Evolutionary conservation across 2,113 vertebrate species (phyloP).

Genomic region (Chloropsis hardwickii): DNA sequence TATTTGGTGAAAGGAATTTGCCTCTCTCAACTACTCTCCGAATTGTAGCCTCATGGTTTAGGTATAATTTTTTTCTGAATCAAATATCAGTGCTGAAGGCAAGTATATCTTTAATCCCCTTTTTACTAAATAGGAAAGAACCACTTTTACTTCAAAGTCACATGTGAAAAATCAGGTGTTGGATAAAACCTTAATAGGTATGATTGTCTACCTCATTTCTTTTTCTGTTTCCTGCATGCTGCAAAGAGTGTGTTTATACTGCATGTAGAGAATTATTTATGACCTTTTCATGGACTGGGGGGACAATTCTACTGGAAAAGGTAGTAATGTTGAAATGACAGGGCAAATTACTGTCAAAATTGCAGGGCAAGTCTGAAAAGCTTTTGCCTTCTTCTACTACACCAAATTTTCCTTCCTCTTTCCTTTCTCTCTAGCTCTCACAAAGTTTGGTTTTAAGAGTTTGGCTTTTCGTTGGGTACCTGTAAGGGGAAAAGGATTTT

Average conservation of each 20-base stretch:
- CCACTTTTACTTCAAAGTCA: neutral
- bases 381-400: neutral
- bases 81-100: constrained; percentile 25
- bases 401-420: neutral
- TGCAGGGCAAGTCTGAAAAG: neutral
- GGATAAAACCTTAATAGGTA: neutral
- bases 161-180: neutral
- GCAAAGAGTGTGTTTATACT: neutral
- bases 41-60: neutral
- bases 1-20: neutral
- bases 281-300: neutral
- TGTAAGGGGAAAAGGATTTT: neutral
- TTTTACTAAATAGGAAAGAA: neutral
- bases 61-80: neutral
- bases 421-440: neutral
- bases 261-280: neutral
- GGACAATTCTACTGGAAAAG: neutral
- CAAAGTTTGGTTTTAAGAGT: neutral
- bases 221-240: neutral
- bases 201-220: neutral
- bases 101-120: constrained; percentile 22
- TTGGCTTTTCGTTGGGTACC: neutral
- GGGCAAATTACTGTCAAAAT: neutral
- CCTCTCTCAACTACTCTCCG: neutral
- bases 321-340: neutral